A percentile compares a stretch with the other conserved stretches of the same genome.
These are phyloP conservation scores for Cyprinus carpio DNA, from an alignment of 2,113 vertebrate genomes.

Conservation along the genomic window DNA sequence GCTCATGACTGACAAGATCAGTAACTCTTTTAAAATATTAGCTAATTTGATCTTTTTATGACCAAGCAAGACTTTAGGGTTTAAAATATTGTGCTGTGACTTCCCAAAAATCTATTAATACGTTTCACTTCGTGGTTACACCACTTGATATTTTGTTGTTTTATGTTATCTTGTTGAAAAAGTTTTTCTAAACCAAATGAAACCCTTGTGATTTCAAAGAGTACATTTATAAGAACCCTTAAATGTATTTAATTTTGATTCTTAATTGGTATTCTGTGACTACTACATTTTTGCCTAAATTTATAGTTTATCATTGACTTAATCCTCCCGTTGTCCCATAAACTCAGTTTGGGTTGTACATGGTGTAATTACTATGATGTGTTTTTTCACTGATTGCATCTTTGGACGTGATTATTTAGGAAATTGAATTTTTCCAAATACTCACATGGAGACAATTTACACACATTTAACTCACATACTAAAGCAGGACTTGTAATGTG, in stretches of 20 bases:
- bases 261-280: background rate
- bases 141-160: background rate
- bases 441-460: constrained; percentile 9
- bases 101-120: background rate
- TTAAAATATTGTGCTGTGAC: background rate
- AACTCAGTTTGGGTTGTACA: background rate
- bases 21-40: no score
- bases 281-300: constrained; percentile 5
- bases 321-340: constrained; percentile 10
- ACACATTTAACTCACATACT: background rate
- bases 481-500: background rate
- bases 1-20: no score
- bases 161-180: background rate
- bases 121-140: background rate
- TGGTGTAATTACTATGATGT: background rate
- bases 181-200: background rate
- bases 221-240: background rate
- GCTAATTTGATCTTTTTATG: no score
- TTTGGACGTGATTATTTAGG: constrained; percentile 40
- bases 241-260: background rate
- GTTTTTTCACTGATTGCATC: constrained; percentile 42
- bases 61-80: no score
- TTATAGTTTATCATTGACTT: constrained; percentile 22
- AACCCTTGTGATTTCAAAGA: background rate
- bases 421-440: constrained; percentile 41